A percentile compares a stretch with the other conserved stretches of the same genome.
Conservation (phyloP, 1,140 invertebrate genomes). For the Hesperophylax magnus region DNA sequence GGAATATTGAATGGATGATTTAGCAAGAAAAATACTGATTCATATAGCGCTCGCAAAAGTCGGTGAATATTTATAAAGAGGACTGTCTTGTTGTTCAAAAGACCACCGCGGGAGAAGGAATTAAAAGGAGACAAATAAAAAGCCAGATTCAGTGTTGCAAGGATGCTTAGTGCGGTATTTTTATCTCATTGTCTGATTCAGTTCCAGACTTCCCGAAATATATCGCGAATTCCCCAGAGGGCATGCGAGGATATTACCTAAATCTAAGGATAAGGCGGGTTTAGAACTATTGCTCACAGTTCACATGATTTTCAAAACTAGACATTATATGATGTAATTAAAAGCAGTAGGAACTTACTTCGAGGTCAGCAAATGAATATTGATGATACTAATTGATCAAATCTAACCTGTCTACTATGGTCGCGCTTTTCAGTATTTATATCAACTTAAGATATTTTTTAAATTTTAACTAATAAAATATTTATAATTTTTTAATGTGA, state of each 20-base stretch:
- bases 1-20: neutral
- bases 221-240: neutral
- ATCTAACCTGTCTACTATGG: too few species aligned
- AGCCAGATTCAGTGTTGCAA: neutral
- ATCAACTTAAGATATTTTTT: too few species aligned
- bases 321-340: too few species aligned
- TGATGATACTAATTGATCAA: too few species aligned
- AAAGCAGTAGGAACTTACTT: too few species aligned
- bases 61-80: neutral
- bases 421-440: too few species aligned
- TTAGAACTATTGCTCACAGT: too few species aligned
- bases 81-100: neutral
- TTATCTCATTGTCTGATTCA: slow-evolving; percentile 17
- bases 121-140: slow-evolving; percentile 3
- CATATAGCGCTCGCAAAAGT: neutral
- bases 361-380: too few species aligned
- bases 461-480: too few species aligned
- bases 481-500: too few species aligned
- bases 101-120: neutral
- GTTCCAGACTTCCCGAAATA: slow-evolving; percentile 31
- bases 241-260: neutral
- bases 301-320: too few species aligned
- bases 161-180: neutral
- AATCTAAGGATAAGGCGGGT: neutral
- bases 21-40: neutral